Percentiles rank a stretch among this genome's conserved stretches.
Conservation (phyloP, 2,797 vertebrate genomes). For the Amblyraja radiata region DNA sequence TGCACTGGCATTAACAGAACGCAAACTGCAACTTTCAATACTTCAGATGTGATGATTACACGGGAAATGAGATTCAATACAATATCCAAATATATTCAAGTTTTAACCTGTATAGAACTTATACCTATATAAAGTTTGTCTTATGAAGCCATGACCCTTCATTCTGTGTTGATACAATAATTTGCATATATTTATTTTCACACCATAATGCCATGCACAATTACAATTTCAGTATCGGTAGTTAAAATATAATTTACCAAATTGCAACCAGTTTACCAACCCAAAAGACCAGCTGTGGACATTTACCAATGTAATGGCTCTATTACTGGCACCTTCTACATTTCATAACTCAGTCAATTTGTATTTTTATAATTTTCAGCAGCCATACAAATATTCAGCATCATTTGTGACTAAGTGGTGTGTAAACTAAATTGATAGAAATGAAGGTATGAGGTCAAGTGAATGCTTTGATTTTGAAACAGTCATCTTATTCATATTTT, state of each 20-base stretch:
- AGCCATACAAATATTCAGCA: neutral
- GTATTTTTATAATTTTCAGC: neutral
- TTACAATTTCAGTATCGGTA: neutral
- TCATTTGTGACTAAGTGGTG: neutral
- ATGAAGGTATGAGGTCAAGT: neutral
- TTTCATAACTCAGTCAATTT: neutral
- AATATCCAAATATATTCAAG: neutral
- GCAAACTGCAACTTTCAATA: neutral
- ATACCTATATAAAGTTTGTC: neutral
- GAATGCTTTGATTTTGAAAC: neutral
- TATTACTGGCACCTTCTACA: neutral
- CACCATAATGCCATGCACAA: neutral
- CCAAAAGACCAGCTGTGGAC: neutral
- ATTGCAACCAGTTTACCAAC: neutral
- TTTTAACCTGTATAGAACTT: neutral
- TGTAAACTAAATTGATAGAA: neutral
- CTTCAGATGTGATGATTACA: neutral
- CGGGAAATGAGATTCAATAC: neutral
- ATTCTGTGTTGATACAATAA: neutral
- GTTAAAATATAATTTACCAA: neutral
- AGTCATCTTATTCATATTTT: no score
- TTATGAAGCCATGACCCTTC: neutral
- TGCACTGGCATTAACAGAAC: neutral
- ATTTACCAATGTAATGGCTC: neutral
- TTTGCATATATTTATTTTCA: neutral